phyloP scores from a whole-genome alignment of 2,113 vertebrate genomes.

The Brevimyrus niger region DNA sequence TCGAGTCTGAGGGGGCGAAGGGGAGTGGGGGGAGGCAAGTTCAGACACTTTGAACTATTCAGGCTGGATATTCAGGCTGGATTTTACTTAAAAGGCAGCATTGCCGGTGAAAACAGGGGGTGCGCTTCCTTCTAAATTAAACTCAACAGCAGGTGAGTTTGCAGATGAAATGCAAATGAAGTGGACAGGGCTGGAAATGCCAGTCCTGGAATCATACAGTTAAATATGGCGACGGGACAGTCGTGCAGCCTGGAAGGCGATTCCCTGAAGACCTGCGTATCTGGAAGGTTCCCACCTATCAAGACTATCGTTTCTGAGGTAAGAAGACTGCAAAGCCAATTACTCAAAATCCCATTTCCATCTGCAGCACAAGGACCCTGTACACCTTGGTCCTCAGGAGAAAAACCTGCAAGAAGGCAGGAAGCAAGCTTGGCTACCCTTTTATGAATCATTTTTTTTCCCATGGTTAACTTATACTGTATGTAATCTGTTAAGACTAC shows the following conservation, averaged over 20 bases:
- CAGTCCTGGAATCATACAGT: not conserved
- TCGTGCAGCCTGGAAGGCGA: not conserved
- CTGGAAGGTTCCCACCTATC: not conserved
- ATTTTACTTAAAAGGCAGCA: not conserved
- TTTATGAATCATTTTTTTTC: not conserved
- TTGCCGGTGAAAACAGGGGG: not conserved
- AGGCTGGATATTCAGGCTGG: too few relatives aligned
- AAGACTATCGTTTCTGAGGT: not conserved
- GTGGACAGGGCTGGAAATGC: not conserved
- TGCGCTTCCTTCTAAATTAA: not conserved
- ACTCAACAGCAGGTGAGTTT: not conserved
- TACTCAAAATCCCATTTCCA: not conserved
- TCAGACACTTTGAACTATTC: not conserved
- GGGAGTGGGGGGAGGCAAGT: not conserved
- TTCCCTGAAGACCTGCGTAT: not conserved
- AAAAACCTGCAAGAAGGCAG: slow-evolving; percentile 9
- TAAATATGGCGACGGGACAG: not conserved
- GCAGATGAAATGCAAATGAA: not conserved
- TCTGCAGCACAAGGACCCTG: not conserved
- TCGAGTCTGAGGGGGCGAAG: slow-evolving; percentile 69
- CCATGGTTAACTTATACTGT: not conserved
- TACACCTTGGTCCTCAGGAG: not conserved
- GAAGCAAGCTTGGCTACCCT: not conserved
- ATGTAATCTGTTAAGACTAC: not conserved
- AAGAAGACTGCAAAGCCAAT: not conserved